Percentiles rank a stretch among this genome's conserved stretches.
phyloP scores from a whole-genome alignment of 2,888 invertebrate species.

The Bimastos eiseni region DNA sequence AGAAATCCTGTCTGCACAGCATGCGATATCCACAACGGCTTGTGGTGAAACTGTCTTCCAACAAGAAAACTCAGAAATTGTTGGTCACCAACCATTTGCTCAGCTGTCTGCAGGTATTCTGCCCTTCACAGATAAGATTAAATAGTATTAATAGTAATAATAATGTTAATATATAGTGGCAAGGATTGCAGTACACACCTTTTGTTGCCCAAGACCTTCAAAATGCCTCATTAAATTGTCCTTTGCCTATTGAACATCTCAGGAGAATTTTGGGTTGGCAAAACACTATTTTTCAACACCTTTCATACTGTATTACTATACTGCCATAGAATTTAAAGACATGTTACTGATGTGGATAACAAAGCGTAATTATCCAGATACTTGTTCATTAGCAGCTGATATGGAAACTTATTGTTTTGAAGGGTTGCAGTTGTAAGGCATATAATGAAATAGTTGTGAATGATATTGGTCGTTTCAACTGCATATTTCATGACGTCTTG shows the following conservation, averaged over 20 bases:
- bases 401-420: background rate
- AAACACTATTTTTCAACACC: no score
- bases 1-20: background rate
- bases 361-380: background rate
- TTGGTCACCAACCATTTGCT: background rate
- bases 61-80: background rate
- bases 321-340: background rate
- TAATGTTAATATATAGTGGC: background rate
- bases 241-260: no score
- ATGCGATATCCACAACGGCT: background rate
- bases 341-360: background rate
- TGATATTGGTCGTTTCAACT: background rate
- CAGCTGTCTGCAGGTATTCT: constrained; percentile 6
- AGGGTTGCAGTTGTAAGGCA: background rate
- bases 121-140: background rate
- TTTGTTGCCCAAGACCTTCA: background rate
- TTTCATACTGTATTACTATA: background rate
- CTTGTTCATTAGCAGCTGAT: background rate
- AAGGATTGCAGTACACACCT: no score
- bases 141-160: background rate
- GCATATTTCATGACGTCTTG: background rate
- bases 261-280: no score
- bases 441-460: background rate
- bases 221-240: no score
- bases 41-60: background rate